Evolutionary conservation across 2,888 invertebrate species (phyloP), one percentile per base, ranked within the genome.

Genomic region (Stenotaenia linearis): DNA sequence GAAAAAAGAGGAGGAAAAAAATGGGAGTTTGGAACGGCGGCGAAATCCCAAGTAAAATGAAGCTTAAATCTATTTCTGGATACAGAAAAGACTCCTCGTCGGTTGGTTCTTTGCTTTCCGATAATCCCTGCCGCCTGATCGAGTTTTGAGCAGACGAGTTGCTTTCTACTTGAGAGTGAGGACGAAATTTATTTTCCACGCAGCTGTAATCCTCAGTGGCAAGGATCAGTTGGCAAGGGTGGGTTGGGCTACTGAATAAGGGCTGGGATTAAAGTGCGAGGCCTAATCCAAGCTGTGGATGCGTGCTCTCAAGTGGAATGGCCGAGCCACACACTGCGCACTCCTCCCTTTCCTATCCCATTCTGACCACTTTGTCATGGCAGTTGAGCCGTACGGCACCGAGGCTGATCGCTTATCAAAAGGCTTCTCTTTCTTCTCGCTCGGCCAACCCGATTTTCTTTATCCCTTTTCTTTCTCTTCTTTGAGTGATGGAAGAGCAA

Each of bases 11-110:
- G 35, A 7, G 45, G 18, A 21, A 50, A 50, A 37, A 25, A 37
- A n/a, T n/a, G n/a, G 40, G 75, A 50, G 69, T 61, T 37, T 61
- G 28, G 56, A 28, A 21, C 74, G 23, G 74, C 74, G 18, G 23
- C 74, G 74, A 10, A 40, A 77, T 77, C 45, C 28, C 76, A 25
- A 75, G 80, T 80, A 78, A 80, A 80, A 80, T 80, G 80, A 80
- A 80, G 80, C 80, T 74, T 77, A 80, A 80, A 80, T 80, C 80
- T 80, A 80, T 80, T 80, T 80, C 74, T 40, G 78, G 80, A 74
- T 77, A 76, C 56, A 56, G 75, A 45, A 75, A 28, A 77, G 37
- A 45, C 21, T 10, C 37, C 40, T 77, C 40, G 9, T 69, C n/a
- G 69, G 69, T 69, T 25, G 25, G 25, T 69, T 69, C 69, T 69